Evolutionary conservation across 2,113 vertebrate species (phyloP), one percentile per base, ranked within the genome.

Genomic region (Hucho hucho): DNA sequence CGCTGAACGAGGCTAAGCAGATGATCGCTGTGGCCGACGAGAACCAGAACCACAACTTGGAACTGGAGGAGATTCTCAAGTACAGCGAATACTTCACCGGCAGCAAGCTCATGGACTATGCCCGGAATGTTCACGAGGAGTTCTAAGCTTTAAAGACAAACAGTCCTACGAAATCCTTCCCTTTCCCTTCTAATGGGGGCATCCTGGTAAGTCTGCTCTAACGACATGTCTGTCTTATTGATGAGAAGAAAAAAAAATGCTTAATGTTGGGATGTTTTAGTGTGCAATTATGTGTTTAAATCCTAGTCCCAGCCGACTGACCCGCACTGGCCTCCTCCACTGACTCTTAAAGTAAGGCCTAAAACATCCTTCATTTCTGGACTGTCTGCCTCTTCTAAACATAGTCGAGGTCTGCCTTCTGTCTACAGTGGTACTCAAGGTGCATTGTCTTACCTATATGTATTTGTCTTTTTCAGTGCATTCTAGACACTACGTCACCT

Each of bases 101-200:
- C 80, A 99, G 98, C 95, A 99, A 99, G 77, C 94, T 99, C 28
- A 96, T 99, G 98, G 97, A 99, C 85, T 99, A 99, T 0, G 98
- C 97, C 46, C 93, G 96, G 6, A 99, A 96, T 0, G 98, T 99
- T 29, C 98, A 99, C 0, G 98, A 99, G 88, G 98, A 99, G 79
- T 99, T 99, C 92, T 99, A 92, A 99, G 79, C 98, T 98, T 91
- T 99, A 92, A 95, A 67, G 78, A 76, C 22, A 1, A 37, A 12
- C 7, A 1, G 28, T 6, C 9, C 11, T 9, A 3, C 4, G 16
- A 26, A 14, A 14, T 32, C 43, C n/a, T 20, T 65, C 56, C 66
- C 28, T 26, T 58, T 64, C 24, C 53, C 20, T 4, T 24, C 20
- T 74, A 18, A 18, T 29, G 22, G 11, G n/a, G 1, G 20, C 61